Evolutionary conservation across 2,113 vertebrate species (phyloP), one percentile per base, ranked within the genome.

Genomic region (Uria aalge): DNA sequence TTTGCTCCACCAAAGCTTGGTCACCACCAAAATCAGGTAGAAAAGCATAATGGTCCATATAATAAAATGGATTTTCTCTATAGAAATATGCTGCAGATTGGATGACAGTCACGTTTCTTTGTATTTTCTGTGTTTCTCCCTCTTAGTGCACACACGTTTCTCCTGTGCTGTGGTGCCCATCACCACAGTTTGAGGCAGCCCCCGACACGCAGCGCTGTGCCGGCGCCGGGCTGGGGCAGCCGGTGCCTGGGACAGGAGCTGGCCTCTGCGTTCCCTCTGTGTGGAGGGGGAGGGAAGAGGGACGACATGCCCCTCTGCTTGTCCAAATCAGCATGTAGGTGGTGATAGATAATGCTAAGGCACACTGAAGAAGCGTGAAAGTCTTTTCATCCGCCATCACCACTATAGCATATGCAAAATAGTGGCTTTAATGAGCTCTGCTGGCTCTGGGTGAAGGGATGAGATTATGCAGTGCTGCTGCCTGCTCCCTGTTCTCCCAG

Each of bases 181-280:
- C 20, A 1, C 74, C 18, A 34, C 12, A 19, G 60, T 59, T 92
- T 59, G 26, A n/a, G 41, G 56, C 50, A 41, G 4, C 14, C 12
- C 24, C 22, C 1, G 1, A 17, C 53, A 9, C 0, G 0, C 12
- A 12, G 27, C 6, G 3, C 19, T 18, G 12, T 7, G 20, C 29
- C 10, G 5, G 52, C 34, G 21, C 53, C 34, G 47, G 24, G 13
- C 17, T n/a, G 7, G 16, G n/a, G 9, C 30, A 53, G 16, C 34
- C 3, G 1, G 27, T 40, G 36, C 6, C n/a, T 34, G 59, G 41
- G 21, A 27, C 9, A 36, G 48, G 60, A 56, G 43, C 36, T 75
- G 62, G 24, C 20, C 43, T 47, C 30, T 63, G 48, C 7, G 3
- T 66, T 53, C 34, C 57, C 12, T 9, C 6, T 27, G 3, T 4